These are phyloP conservation scores for Mythimna vitellina DNA, from an alignment of 2,888 invertebrate species.

Conservation along the genomic window DNA sequence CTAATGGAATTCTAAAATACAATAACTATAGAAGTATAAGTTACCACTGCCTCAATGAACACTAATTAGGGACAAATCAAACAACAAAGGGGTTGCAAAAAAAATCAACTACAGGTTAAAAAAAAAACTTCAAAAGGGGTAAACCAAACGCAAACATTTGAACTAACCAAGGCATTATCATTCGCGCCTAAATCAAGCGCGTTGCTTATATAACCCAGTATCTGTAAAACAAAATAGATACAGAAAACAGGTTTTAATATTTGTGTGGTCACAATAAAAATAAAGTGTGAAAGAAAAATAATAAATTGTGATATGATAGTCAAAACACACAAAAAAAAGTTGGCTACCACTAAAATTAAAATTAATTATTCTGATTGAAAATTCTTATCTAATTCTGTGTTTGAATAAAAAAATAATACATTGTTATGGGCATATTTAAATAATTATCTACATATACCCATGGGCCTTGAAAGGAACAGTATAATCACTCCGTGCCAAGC, in stretches of 20 bases:
- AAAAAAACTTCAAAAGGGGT: conserved; percentile 8
- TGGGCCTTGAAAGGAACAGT: conserved; percentile 35
- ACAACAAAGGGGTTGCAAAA: conserved; percentile 30
- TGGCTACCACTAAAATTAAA: neutral
- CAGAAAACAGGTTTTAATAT: conserved; percentile 40
- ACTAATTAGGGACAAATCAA: conserved; percentile 19
- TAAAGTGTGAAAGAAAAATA: neutral
- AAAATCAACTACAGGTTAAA: conserved; percentile 19
- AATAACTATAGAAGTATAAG: neutral
- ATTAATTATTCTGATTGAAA: conserved; percentile 2
- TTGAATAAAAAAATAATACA: conserved; percentile 5
- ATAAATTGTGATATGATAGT: too few species aligned
- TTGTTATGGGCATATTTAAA: conserved; percentile 17
- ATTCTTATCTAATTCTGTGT: neutral
- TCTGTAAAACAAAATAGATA: conserved; percentile 78
- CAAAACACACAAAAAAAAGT: neutral
- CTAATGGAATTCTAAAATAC: neutral
- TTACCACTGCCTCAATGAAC: conserved; percentile 9
- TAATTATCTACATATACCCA: conserved; percentile 15
- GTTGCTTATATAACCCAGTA: conserved; percentile 85
- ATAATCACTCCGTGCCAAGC: conserved; percentile 52
- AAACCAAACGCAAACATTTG: conserved; percentile 67
- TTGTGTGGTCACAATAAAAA: neutral
- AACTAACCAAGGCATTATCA: conserved; percentile 84
- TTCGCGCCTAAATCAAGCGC: conserved; percentile 81